Percentiles rank a stretch among this genome's conserved stretches.
Evolutionary conservation across 2,888 invertebrate genomes (phyloP).

Genomic region (Pseudococcus longispinus): DNA sequence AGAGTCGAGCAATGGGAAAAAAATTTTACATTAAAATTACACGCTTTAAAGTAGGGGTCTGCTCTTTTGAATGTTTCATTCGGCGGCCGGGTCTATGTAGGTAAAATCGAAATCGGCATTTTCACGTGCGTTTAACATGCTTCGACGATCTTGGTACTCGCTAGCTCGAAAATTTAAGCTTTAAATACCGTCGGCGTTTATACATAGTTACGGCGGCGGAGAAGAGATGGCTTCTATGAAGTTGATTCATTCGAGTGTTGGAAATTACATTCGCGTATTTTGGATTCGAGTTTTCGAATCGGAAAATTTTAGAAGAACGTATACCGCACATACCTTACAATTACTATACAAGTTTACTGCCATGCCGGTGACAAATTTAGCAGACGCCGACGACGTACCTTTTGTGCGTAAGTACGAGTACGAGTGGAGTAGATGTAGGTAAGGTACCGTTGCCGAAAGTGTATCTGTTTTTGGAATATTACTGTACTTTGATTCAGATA

Average conservation of each 20-base stretch:
- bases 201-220: background rate
- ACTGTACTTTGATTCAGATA: constrained; percentile 1
- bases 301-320: constrained; percentile 41
- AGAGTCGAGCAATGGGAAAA: background rate
- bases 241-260: constrained; percentile 46
- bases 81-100: background rate
- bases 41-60: background rate
- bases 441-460: background rate
- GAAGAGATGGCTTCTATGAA: constrained; percentile 16
- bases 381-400: background rate
- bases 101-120: constrained; percentile 16
- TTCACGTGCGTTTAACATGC: constrained; percentile 19
- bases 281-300: constrained; percentile 25
- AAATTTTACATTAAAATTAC: constrained; percentile 1
- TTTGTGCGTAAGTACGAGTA: background rate
- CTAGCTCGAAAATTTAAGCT: constrained; percentile 43
- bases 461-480: constrained; percentile 14
- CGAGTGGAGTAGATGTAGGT: background rate
- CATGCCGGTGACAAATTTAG: background rate
- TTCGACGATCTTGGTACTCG: constrained; percentile 28
- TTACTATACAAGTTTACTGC: background rate
- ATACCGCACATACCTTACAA: background rate
- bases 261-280: constrained; percentile 36
- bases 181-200: constrained; percentile 44
- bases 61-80: constrained; percentile 23